Base-by-base conservation (phyloP, 2,888 invertebrate genomes). In the Marronus borbonicus region DNA sequence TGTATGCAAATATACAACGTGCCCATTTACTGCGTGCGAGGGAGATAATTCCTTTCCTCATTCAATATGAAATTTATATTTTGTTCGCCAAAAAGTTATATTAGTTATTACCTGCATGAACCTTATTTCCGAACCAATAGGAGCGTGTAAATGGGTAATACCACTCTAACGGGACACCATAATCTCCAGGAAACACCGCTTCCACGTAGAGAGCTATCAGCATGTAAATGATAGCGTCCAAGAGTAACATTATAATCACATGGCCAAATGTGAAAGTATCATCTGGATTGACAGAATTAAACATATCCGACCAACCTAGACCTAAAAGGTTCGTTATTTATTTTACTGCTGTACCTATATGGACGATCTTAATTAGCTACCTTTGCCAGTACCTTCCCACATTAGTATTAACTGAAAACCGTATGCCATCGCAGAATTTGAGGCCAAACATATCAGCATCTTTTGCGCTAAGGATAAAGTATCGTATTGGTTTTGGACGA, bases 181-280 rank as follows among this genome's bases (percentile, higher is more conserved):
- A 83, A 49, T 81, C 79, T 20, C 97, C 97, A 0, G 98, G 98
- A 80, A 93, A 91, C 8, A 98, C 92, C 82, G 95, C 95, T 87
- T 98, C 97, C 39, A 97, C 89, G 86, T 98, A 98, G 82, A 97
- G 89, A 0, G 97, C 94, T 52, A 97, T 87, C 1, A 94, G 78
- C 86, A 95, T 91, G 85, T 97, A 96, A 0, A 97, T 72, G 0
- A 94, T 76, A 8, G 91, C 89, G 85, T 95, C 94, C 0, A 94
- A 80, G 20, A 93, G 85, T 83, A 97, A 87, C 90, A 96, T 93
- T 0, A 95, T 84, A 60, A 97, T 89, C 44, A 94, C 91, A 82
- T 93, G 90, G 1, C 94, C 94, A 82, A 96, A 89, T 0, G 93
- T 89, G 78, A 96, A 90, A 60, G 91, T 89, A 79, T 95, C 93